Evolutionary conservation across 2,888 invertebrate genomes (phyloP).

Genomic region (Noctua comes): DNA sequence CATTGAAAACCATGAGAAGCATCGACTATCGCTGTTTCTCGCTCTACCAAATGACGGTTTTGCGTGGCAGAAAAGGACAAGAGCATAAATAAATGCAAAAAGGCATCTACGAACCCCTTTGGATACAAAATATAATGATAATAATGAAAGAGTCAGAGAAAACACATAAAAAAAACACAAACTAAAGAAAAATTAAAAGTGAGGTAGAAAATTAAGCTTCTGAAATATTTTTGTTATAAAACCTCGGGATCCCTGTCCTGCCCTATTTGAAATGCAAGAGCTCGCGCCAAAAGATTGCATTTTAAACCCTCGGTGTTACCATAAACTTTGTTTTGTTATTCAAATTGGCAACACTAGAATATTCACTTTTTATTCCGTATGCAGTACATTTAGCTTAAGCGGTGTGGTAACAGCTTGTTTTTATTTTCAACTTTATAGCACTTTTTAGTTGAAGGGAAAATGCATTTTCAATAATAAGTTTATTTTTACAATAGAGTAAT

Average conservation of each 20-base stretch:
- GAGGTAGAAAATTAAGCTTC: neutral
- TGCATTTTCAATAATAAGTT: neutral
- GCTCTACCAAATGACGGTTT: too few relatives aligned
- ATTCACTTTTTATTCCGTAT: constrained; percentile 31
- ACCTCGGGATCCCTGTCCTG: neutral
- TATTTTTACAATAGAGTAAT: neutral
- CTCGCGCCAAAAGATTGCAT: constrained; percentile 49
- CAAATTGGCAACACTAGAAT: constrained; percentile 52
- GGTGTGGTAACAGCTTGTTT: neutral
- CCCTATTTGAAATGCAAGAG: constrained; percentile 37
- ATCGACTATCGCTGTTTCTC: too few relatives aligned
- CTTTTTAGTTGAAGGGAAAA: neutral
- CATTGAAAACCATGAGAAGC: too few relatives aligned
- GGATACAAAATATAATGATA: neutral
- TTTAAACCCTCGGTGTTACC: constrained; percentile 35
- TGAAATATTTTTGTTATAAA: neutral
- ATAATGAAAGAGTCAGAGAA: neutral
- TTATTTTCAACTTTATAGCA: neutral
- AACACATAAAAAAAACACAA: neutral
- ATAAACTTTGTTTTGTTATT: constrained; percentile 51
- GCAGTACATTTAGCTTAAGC: constrained; percentile 1
- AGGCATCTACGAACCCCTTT: too few relatives aligned
- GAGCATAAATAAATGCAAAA: too few relatives aligned
- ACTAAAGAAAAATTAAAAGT: neutral
- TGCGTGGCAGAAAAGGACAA: too few relatives aligned